A percentile compares a stretch with the other conserved stretches of the same genome.
These are phyloP conservation scores for Furcifer pardalis DNA, from an alignment of 2,797 vertebrate species.

Conservation along the genomic window DNA sequence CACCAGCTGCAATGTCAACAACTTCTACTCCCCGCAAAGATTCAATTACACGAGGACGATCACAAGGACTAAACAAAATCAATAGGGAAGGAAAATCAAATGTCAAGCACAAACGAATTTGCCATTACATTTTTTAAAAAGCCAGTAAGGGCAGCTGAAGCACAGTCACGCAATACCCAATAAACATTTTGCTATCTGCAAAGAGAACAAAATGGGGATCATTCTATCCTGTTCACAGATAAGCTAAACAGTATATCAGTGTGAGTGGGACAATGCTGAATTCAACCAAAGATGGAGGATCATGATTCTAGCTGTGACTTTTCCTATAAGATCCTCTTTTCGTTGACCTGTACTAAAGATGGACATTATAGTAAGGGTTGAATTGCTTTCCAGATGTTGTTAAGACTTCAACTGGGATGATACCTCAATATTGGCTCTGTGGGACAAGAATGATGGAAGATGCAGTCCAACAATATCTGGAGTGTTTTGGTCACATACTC, in stretches of 20 bases:
- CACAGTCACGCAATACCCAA: neutral
- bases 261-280: neutral
- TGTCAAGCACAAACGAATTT: neutral
- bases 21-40: conserved; percentile 95
- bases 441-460: neutral
- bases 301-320: neutral
- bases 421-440: neutral
- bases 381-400: neutral
- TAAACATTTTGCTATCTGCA: neutral
- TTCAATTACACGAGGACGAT: conserved; percentile 96
- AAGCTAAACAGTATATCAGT: neutral
- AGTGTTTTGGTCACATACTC: neutral
- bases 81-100: neutral
- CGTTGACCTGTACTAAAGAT: neutral
- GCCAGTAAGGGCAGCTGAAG: neutral
- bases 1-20: conserved; percentile 94
- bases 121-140: neutral
- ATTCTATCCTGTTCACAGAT: neutral
- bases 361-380: neutral
- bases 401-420: neutral
- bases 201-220: neutral
- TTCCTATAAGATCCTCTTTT: neutral
- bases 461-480: neutral
- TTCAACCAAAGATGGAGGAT: neutral
- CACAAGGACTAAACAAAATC: conserved; percentile 86